Evolutionary conservation across 2,888 invertebrate genomes (phyloP).

Genomic region (Neoscelio sp.): DNA sequence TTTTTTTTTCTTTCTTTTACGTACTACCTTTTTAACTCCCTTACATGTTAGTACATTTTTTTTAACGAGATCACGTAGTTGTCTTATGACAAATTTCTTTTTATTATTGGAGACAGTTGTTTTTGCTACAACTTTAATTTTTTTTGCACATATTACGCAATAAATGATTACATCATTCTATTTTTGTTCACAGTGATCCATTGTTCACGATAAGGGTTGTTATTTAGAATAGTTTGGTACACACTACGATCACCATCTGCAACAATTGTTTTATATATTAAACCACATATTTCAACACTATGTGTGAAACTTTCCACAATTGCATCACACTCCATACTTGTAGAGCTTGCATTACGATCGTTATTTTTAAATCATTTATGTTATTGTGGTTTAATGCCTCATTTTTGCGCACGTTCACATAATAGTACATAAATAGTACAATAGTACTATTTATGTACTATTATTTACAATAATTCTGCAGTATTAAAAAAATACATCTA

Average conservation of each 20-base stretch:
- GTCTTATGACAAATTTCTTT: background rate
- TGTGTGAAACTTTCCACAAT: slow-evolving; percentile 36
- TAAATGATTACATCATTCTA: slow-evolving; percentile 62
- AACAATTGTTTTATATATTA: slow-evolving; percentile 44
- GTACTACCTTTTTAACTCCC: background rate
- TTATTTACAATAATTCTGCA: too few species aligned
- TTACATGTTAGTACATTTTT: too few species aligned
- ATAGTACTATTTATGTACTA: too few species aligned
- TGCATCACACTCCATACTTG: slow-evolving; percentile 29
- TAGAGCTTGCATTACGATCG: slow-evolving; percentile 46
- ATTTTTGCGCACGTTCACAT: slow-evolving; percentile 33
- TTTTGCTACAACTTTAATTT: background rate
- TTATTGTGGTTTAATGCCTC: background rate
- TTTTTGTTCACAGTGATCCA: slow-evolving; percentile 42
- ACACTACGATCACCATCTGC: slow-evolving; percentile 58
- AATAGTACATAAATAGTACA: too few species aligned
- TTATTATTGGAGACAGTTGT: background rate
- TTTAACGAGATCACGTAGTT: background rate
- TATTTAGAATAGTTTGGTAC: slow-evolving; percentile 42
- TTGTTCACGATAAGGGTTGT: slow-evolving; percentile 42
- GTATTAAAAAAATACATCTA: too few species aligned
- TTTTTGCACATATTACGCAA: slow-evolving; percentile 36
- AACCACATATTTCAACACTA: slow-evolving; percentile 27
- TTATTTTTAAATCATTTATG: slow-evolving; percentile 70
- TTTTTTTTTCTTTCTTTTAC: too few species aligned